Conservation (phyloP, 2,797 vertebrate species). For the Geotria australis region DNA sequence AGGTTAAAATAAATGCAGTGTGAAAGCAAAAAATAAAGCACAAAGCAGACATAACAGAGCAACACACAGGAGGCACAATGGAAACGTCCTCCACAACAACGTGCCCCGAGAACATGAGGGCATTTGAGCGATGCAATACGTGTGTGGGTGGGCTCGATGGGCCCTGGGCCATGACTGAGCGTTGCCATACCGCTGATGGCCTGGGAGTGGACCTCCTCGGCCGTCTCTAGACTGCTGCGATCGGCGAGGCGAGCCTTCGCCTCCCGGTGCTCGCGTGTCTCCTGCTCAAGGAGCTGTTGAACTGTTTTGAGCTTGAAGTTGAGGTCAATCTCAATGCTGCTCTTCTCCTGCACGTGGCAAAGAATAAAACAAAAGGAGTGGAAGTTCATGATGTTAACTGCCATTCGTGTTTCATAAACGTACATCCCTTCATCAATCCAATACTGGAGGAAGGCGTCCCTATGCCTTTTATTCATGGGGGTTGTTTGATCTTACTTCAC, state of each 20-base stretch:
- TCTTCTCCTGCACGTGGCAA: conserved; percentile 39
- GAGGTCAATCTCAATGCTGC: conserved; percentile 90
- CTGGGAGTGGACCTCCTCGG: conserved; percentile 86
- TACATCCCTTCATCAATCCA: too few relatives aligned
- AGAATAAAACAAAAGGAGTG: background rate
- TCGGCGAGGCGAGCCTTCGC: conserved; percentile 67
- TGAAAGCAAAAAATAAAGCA: too few relatives aligned
- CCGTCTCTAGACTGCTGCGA: conserved; percentile 88
- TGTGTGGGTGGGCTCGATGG: background rate
- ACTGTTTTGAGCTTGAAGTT: conserved; percentile 85
- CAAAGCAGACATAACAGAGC: too few relatives aligned
- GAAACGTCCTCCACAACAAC: too few relatives aligned
- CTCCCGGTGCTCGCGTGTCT: conserved; percentile 62
- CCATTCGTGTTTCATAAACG: too few relatives aligned
- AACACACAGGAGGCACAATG: too few relatives aligned
- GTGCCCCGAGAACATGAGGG: too few relatives aligned
- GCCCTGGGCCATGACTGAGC: background rate
- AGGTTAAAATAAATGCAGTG: too few relatives aligned
- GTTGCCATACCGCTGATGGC: conserved; percentile 50
- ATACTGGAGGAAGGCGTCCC: too few relatives aligned
- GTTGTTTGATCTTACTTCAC: too few relatives aligned
- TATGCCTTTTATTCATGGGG: too few relatives aligned
- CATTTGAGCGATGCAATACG: too few relatives aligned
- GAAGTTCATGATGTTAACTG: background rate
- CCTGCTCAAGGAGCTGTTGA: conserved; percentile 80